Evolutionary conservation across 2,888 invertebrate genomes (phyloP).

Genomic region (Mesorhabditis spiculigera): DNA sequence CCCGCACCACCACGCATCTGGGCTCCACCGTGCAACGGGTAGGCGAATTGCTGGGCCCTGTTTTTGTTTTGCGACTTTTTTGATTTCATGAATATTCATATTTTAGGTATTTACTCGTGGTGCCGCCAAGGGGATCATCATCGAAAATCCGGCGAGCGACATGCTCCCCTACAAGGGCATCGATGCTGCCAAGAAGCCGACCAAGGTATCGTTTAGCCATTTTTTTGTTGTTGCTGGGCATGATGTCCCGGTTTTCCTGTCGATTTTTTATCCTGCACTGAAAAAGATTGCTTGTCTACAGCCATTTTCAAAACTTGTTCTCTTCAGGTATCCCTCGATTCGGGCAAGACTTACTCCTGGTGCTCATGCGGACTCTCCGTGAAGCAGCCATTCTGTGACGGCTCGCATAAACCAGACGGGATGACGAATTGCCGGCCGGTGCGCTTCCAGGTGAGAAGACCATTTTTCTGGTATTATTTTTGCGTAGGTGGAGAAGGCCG

Average conservation of each 20-base stretch:
- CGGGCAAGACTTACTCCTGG: constrained; percentile 78
- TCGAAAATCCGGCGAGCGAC: constrained; percentile 36
- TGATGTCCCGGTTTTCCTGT: too few relatives aligned
- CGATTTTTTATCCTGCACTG: too few relatives aligned
- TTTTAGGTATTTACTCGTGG: constrained; percentile 25
- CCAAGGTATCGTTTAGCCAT: constrained; percentile 17
- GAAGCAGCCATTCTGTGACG: constrained; percentile 87
- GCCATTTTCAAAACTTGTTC: background rate
- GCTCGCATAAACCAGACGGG: constrained; percentile 76
- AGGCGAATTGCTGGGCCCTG: too few relatives aligned
- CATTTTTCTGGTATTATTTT: background rate
- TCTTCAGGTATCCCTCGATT: constrained; percentile 59
- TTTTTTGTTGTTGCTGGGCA: too few relatives aligned
- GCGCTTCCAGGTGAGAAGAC: constrained; percentile 64
- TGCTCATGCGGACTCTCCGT: constrained; percentile 88
- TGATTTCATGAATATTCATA: background rate
- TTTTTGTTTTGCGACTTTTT: too few relatives aligned
- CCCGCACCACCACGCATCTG: too few relatives aligned
- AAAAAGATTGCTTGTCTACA: too few relatives aligned
- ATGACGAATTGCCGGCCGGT: constrained; percentile 77
- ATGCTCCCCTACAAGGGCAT: constrained; percentile 42
- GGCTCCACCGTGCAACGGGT: too few relatives aligned
- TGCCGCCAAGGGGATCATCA: constrained; percentile 35
- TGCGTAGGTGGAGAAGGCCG: constrained; percentile 74
- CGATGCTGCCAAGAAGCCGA: constrained; percentile 29